Percentiles rank a stretch among this genome's conserved stretches.
These are phyloP conservation scores for Cheilosia variabilis DNA, from an alignment of 2,888 invertebrate genomes.

Conservation along the genomic window DNA sequence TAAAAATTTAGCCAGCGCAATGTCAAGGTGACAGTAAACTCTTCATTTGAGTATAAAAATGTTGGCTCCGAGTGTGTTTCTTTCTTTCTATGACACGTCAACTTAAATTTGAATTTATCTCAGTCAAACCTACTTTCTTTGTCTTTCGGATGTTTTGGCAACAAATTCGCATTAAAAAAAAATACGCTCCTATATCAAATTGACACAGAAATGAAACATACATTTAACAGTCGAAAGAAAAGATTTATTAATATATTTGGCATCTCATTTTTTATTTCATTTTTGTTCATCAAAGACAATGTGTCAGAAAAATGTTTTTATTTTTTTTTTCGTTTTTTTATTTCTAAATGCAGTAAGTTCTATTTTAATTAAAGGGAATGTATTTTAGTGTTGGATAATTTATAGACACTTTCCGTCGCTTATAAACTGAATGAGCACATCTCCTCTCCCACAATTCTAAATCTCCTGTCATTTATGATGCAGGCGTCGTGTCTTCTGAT, in stretches of 20 bases:
- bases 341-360: not conserved
- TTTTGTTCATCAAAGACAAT: not conserved
- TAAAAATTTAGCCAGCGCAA: not conserved
- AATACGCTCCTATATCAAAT: not conserved
- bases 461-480: not conserved
- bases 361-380: not conserved
- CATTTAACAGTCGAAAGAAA: too few species aligned
- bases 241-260: too few species aligned
- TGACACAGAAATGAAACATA: not conserved
- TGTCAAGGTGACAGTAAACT: not conserved
- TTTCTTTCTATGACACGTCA: not conserved
- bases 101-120: constrained; percentile 19
- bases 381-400: not conserved
- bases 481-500: not conserved
- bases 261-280: not conserved
- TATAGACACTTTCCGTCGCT: not conserved
- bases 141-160: constrained; percentile 9
- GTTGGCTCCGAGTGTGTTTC: not conserved
- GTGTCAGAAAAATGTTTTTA: not conserved
- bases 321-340: too few species aligned
- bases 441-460: not conserved
- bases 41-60: not conserved
- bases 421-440: not conserved
- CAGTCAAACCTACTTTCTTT: constrained; percentile 3
- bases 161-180: not conserved